A percentile compares a stretch with the other conserved stretches of the same genome.
These are phyloP conservation scores for Drosophila ironensis DNA, from an alignment of 1,140 invertebrate genomes.

Conservation along the genomic window DNA sequence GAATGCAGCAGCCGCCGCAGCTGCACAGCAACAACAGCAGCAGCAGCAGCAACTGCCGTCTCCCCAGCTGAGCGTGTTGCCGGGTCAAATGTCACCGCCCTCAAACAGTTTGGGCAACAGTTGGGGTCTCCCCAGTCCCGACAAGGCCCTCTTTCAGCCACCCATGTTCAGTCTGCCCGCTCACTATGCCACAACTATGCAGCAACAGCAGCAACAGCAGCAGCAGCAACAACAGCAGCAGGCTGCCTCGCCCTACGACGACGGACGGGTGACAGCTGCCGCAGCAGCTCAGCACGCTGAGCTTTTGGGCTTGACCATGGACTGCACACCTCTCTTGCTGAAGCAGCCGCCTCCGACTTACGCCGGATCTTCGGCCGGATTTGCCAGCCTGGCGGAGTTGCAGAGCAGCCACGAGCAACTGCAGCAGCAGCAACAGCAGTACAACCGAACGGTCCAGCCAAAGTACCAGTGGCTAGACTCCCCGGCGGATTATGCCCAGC, in stretches of 20 bases:
- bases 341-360: slow-evolving; percentile 83
- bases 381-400: slow-evolving; percentile 67
- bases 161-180: slow-evolving; percentile 83
- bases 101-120: slow-evolving; percentile 77
- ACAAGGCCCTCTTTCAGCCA: slow-evolving; percentile 85
- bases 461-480: slow-evolving; percentile 86
- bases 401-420: slow-evolving; percentile 70
- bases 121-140: slow-evolving; percentile 85
- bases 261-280: slow-evolving; percentile 52
- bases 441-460: slow-evolving; percentile 69
- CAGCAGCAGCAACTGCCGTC: slow-evolving; percentile 69
- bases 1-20: slow-evolving; percentile 49
- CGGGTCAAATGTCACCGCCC: slow-evolving; percentile 83
- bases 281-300: slow-evolving; percentile 82
- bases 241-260: slow-evolving; percentile 70
- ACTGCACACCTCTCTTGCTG: slow-evolving; percentile 82
- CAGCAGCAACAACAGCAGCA: slow-evolving; percentile 67
- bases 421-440: slow-evolving; percentile 59
- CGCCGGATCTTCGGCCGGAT: slow-evolving; percentile 71
- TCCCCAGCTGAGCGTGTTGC: slow-evolving; percentile 69
- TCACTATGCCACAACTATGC: slow-evolving; percentile 65
- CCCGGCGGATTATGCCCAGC: slow-evolving; percentile 77
- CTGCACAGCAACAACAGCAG: slow-evolving; percentile 61
- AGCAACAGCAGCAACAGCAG: slow-evolving; percentile 68
- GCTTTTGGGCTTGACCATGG: slow-evolving; percentile 85